phyloP scores from a whole-genome alignment of 2,113 vertebrate genomes.

The Talpa occidentalis region DNA sequence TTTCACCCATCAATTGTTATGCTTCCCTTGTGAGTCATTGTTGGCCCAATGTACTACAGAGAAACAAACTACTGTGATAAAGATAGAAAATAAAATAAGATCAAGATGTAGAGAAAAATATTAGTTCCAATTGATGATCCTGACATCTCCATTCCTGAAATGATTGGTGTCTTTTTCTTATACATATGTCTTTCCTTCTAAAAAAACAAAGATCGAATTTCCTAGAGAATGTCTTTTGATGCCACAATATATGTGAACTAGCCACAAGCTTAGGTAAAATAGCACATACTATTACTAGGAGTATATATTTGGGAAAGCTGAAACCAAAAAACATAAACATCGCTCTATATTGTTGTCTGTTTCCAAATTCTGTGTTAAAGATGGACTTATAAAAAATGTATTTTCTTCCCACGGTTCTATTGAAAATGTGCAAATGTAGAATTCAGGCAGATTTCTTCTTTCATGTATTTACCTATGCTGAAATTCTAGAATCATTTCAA shows the following conservation, averaged over 20 bases:
- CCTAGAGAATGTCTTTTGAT: neutral
- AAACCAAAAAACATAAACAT: neutral
- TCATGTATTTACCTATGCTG: neutral
- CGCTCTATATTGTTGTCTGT: neutral
- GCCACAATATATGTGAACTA: neutral
- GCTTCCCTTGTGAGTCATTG: neutral
- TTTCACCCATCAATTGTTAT: neutral
- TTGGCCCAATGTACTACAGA: neutral
- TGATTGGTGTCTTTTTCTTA: neutral
- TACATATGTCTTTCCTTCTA: neutral
- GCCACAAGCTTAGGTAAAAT: neutral
- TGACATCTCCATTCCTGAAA: neutral
- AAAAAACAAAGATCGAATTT: neutral
- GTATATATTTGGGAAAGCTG: neutral
- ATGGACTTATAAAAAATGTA: neutral
- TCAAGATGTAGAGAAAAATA: neutral
- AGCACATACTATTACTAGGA: neutral
- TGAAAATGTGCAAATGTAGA: slow-evolving; percentile 41
- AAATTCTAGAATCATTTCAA: slow-evolving; percentile 7
- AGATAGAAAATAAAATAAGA: slow-evolving; percentile 26
- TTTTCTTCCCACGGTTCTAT: neutral
- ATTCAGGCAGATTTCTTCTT: neutral
- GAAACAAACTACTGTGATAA: slow-evolving; percentile 39
- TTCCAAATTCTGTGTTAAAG: slow-evolving; percentile 9
- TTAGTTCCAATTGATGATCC: neutral